Conservation (phyloP, 1,140 invertebrate genomes). For the Drosophila kohkoa region DNA sequence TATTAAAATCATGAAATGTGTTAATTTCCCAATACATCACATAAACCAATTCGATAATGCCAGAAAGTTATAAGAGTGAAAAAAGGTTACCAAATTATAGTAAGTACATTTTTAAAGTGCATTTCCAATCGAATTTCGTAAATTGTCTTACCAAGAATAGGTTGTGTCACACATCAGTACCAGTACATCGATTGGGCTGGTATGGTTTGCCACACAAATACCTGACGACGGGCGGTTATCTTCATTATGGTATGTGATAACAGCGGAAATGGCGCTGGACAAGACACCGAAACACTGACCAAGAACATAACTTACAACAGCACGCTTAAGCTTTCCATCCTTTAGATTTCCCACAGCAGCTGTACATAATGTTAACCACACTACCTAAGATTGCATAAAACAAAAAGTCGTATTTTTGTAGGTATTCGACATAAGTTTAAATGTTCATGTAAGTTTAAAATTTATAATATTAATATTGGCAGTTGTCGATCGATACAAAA, state of each 20-base stretch:
- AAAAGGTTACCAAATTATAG: neutral
- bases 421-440: constrained; percentile 24
- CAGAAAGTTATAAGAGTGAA: neutral
- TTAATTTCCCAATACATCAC: constrained; percentile 1
- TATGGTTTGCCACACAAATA: constrained; percentile 99
- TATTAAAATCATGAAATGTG: neutral
- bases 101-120: constrained; percentile 15
- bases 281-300: constrained; percentile 96
- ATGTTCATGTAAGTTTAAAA: constrained; percentile 14
- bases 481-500: neutral
- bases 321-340: constrained; percentile 90
- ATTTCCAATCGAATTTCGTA: constrained; percentile 27
- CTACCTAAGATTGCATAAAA: constrained; percentile 88
- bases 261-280: constrained; percentile 93
- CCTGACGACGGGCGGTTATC: constrained; percentile 92
- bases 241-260: constrained; percentile 95
- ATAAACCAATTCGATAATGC: neutral
- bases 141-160: constrained; percentile 95
- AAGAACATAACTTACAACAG: constrained; percentile 91
- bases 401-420: constrained; percentile 42
- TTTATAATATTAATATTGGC: constrained; percentile 9
- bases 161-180: constrained; percentile 98
- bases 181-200: constrained; percentile 98
- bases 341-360: constrained; percentile 93
- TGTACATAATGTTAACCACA: constrained; percentile 93